These are phyloP conservation scores for Argya squamiceps DNA, from an alignment of 2,797 vertebrate species.

Conservation along the genomic window DNA sequence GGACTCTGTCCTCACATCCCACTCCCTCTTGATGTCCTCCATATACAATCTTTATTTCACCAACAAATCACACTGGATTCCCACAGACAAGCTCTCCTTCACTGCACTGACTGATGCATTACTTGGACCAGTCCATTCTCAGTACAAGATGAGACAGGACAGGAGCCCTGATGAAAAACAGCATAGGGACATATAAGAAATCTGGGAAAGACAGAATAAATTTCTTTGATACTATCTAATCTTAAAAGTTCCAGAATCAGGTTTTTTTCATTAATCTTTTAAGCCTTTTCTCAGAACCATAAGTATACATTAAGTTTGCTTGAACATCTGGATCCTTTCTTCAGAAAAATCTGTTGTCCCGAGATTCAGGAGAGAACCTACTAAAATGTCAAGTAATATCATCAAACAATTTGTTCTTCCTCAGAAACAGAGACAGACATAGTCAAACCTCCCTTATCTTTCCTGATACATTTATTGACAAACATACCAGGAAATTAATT, in stretches of 20 bases:
- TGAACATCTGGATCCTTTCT: not conserved
- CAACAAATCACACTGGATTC: not conserved
- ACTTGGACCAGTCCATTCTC: not conserved
- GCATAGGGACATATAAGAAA: not conserved
- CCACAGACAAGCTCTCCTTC: not conserved
- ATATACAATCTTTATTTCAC: not conserved
- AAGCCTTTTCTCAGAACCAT: not conserved
- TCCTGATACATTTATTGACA: not conserved
- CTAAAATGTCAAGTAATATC: not conserved
- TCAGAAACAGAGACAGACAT: rapidly evolving
- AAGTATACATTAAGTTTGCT: not conserved
- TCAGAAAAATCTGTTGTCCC: not conserved
- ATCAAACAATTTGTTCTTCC: not conserved
- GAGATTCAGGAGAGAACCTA: not conserved
- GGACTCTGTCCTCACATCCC: not conserved
- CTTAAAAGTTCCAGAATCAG: not conserved
- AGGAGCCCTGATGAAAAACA: not conserved
- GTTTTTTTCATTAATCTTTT: not conserved
- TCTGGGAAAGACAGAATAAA: not conserved
- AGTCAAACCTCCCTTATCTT: not conserved
- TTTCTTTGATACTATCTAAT: not conserved
- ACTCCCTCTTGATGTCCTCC: not conserved
- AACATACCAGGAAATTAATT: not conserved
- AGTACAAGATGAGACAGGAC: not conserved
- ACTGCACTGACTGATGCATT: not conserved